Evolutionary conservation across 92 coral and sea anemone genomes (phyloP), one percentile per base, ranked within the genome.

Genomic region (Siderastrea siderea): DNA sequence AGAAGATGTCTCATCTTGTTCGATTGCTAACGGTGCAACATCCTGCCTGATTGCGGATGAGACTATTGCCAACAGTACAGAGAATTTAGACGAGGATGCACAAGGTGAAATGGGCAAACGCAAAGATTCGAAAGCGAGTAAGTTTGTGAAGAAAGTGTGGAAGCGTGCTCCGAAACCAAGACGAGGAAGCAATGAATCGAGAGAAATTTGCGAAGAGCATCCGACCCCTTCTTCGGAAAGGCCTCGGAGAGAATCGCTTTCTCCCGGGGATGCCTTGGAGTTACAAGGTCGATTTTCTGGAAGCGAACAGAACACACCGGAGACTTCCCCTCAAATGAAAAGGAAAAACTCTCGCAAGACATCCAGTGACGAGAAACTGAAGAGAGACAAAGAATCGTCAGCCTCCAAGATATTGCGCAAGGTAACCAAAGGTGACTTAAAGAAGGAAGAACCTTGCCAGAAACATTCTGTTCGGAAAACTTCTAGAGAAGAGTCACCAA

Each of bases 41-140:
- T n/a, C 44, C 19, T 77, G 68, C 44, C 4, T 69, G 5, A 4
- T 62, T 5, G 53, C 68, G 6, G 82, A 77, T 10, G 82, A 77
- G 43, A 6, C 52, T 11, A 62, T 59, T 13, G 17, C 11, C 9
- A 60, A 44, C 55, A 10, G 15, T 9, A n/a, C 67, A 46, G 85
- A 81, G 3, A 45, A 47, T 57, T 12, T 58, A 10, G 81, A 84
- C 43, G 80, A 84, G 16, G 87, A 73, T 15, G 80, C 55, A 15
- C 71, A 60, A 7, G 73, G 71, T 14, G 95, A 90, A 13, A 54
- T 70, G 26, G 62, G 53, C 62, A 95, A 84, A 49, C 86, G 92
- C 10, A 92, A 89, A 46, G 85, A 86, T 11, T 93, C 96, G 11
- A 89, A 77, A 78, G 92, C 96, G 4, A 54, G 84, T 45, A 93